Conservation (phyloP, 2,797 vertebrate species). For the Picus viridis region DNA sequence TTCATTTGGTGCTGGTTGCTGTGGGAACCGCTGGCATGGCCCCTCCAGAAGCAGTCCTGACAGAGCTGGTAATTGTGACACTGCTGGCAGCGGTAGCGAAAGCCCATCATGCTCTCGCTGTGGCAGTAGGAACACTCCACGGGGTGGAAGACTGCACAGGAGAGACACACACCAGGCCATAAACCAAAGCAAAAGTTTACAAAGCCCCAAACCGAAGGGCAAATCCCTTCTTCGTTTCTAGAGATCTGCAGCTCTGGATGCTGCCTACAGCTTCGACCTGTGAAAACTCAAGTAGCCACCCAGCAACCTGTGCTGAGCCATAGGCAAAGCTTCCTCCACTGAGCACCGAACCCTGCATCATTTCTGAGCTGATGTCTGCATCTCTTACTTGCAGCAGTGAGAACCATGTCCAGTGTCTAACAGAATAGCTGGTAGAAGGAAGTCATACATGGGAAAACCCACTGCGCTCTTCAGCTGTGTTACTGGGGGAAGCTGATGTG, state of each 20-base stretch:
- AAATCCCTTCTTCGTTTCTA: not conserved
- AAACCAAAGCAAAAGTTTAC: not conserved
- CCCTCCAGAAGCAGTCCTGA: slow-evolving; percentile 99
- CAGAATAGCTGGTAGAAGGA: not conserved
- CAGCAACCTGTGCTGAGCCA: not conserved
- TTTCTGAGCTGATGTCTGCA: not conserved
- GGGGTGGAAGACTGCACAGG: slow-evolving; percentile 92
- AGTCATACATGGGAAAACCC: not conserved
- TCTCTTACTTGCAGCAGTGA: not conserved
- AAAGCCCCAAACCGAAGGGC: not conserved
- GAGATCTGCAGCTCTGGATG: not conserved
- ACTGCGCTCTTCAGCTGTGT: not conserved
- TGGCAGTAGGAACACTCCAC: slow-evolving; percentile 99
- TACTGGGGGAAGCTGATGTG: not conserved
- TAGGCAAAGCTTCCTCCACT: not conserved
- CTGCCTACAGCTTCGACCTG: not conserved
- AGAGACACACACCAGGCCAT: slow-evolving; percentile 4
- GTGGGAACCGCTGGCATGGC: slow-evolving; percentile 97
- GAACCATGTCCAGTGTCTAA: not conserved
- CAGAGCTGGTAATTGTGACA: slow-evolving; percentile 99
- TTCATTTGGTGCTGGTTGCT: slow-evolving; percentile 99
- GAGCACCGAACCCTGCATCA: not conserved
- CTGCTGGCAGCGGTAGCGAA: slow-evolving; percentile 99
- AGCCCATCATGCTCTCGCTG: slow-evolving; percentile 99
- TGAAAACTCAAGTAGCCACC: not conserved